A percentile compares a stretch with the other conserved stretches of the same genome.
Conservation (phyloP, 2,797 vertebrate genomes). For the Threskiornis aethiopicus region DNA sequence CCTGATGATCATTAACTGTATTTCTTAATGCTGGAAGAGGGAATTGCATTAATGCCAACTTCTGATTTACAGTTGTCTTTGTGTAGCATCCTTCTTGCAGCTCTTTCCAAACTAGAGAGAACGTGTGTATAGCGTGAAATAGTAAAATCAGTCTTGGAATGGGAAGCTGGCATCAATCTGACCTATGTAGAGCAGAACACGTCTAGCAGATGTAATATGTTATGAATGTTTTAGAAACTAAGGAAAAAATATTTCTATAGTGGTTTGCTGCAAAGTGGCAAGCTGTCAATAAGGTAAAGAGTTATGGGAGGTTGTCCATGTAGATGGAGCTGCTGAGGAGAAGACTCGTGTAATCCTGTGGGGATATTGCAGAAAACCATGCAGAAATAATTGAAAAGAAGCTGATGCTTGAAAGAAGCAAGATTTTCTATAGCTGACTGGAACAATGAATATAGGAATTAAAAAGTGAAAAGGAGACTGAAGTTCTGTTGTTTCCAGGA, state of each 20-base stretch:
- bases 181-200: neutral
- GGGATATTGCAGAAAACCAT: neutral
- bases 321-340: neutral
- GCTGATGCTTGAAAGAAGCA: neutral
- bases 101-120: neutral
- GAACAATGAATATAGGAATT: neutral
- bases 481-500: neutral
- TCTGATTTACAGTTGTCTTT: neutral
- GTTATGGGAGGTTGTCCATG: neutral
- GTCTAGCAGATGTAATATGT: conserved; percentile 5
- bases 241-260: neutral
- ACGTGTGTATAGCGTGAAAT: neutral
- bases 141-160: neutral
- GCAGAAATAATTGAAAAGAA: neutral
- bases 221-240: neutral
- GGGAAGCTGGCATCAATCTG: neutral
- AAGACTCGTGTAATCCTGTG: neutral
- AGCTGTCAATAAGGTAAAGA: neutral
- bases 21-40: neutral
- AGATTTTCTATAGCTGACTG: neutral
- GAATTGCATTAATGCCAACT: neutral
- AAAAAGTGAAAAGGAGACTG: neutral
- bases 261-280: neutral
- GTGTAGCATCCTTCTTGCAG: conserved; percentile 13
- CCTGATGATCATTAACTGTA: neutral